A percentile compares a stretch with the other conserved stretches of the same genome.
phyloP scores from a whole-genome alignment of 2,797 vertebrate species.

The Lophius americanus region DNA sequence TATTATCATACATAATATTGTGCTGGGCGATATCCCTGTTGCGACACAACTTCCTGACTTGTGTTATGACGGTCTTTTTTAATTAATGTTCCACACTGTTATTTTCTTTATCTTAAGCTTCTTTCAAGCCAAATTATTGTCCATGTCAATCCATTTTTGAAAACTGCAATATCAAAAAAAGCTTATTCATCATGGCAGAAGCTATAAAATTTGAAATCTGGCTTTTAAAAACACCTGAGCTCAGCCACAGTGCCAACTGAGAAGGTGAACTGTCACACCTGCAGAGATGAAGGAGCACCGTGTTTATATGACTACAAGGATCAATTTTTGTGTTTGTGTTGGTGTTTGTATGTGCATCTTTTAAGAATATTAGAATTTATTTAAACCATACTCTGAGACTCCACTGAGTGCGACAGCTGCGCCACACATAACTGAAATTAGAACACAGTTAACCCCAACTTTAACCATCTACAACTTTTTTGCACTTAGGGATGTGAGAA shows the following conservation, averaged over 20 bases:
- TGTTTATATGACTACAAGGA: slow-evolving; percentile 19
- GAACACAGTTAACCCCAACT: slow-evolving; percentile 32
- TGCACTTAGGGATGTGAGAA: not conserved
- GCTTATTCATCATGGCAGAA: not conserved
- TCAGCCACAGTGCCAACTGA: slow-evolving; percentile 8
- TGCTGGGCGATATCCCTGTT: not conserved
- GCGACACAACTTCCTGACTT: too few relatives aligned
- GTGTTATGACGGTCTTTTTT: not conserved
- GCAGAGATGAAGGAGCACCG: slow-evolving; percentile 8
- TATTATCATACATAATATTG: slow-evolving; percentile 3
- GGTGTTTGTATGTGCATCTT: slow-evolving; percentile 16
- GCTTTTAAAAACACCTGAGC: not conserved
- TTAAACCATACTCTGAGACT: slow-evolving; percentile 35
- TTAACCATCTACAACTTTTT: slow-evolving; percentile 34
- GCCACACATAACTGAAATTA: slow-evolving; percentile 38
- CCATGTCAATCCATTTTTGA: not conserved
- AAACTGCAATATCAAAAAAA: not conserved
- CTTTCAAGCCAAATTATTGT: not conserved
- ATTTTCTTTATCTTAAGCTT: not conserved
- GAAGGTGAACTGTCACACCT: slow-evolving; percentile 10
- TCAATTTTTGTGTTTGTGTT: not conserved
- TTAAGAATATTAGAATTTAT: slow-evolving; percentile 52
- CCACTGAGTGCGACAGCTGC: slow-evolving; percentile 38
- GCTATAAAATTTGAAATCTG: slow-evolving; percentile 2
- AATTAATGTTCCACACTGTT: not conserved